Evolutionary conservation across 2,113 vertebrate genomes (phyloP), one percentile per base, ranked within the genome.

Genomic region (Seriola dumerili): DNA sequence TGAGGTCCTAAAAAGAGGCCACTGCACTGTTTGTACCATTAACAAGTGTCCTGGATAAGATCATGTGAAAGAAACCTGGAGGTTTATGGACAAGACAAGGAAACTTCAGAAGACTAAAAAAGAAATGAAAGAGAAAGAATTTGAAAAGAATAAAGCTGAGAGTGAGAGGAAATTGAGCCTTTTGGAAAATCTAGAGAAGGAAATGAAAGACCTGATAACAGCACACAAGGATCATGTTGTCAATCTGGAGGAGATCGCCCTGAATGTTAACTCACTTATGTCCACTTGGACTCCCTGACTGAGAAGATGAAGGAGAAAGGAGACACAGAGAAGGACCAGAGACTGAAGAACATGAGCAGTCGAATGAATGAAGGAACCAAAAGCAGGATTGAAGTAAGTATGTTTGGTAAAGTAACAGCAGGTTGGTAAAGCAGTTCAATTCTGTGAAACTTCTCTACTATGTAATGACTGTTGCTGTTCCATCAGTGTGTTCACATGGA

Each of bases 61-160:
- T 32, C 86, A 88, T 11, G 81, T 78, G 25, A 88, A 84, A 71
- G 78, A 81, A 16, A 11, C 46, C 0, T 57, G 58, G 78, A 85
- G 3, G 1, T 88, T 66, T 62, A 78, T 71, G 54, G 50, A 4
- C 44, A 81, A 81, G 58, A 75, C 44, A n/a, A 70, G 13, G 4
- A 81, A 8, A 6, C 46, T 81, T 4, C 0, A 12, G 3, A 78
- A 1, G 8, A 85, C 67, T 11, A 0, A 1, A 3, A 0, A 55
- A 12, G 29, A 68, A 0, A 14, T 85, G 13, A 81, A 77, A n/a
- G 1, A 14, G 1, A 29, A 29, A 29, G 59, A 68, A 8, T 68
- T 61, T 68, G 36, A 75, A 12, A 4, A 0, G 44, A 46, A 46
- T 46, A 46, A 46, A 14, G 44, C 11, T 13, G 44, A 46, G 14